Conservation (phyloP, 2,888 invertebrate species). For the Agrochola lota region DNA sequence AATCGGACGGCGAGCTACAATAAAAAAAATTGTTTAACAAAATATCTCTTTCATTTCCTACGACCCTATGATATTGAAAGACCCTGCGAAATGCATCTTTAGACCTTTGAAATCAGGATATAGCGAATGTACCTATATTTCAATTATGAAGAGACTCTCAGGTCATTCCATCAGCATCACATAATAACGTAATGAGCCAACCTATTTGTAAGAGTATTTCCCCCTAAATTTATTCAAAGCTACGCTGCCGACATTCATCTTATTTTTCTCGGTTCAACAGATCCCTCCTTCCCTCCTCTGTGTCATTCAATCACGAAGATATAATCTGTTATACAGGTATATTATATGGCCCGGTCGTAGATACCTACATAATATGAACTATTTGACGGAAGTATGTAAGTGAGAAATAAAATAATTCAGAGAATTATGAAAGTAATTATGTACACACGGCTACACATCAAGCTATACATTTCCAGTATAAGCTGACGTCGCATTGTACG, state of each 20-base stretch:
- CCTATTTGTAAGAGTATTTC: conserved; percentile 64
- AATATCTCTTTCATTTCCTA: conserved; percentile 3
- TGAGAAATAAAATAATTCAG: neutral
- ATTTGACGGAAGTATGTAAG: neutral
- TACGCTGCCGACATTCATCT: conserved; percentile 57
- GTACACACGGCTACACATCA: too few species aligned
- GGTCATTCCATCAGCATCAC: conserved; percentile 51
- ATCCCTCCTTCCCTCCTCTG: conserved; percentile 5
- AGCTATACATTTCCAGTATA: too few species aligned
- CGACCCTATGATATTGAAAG: neutral
- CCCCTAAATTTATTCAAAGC: conserved; percentile 61
- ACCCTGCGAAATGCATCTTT: neutral
- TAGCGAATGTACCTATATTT: conserved; percentile 11
- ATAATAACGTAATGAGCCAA: conserved; percentile 59
- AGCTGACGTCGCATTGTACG: too few species aligned
- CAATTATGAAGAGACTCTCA: conserved; percentile 35
- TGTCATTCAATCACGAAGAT: conserved; percentile 60
- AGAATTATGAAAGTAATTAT: neutral
- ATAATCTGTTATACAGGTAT: conserved; percentile 42
- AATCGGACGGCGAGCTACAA: too few species aligned
- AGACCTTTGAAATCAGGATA: neutral
- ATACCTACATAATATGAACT: neutral
- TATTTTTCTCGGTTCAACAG: conserved; percentile 59
- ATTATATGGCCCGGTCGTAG: conserved; percentile 8
- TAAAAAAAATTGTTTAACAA: neutral